A percentile compares a stretch with the other conserved stretches of the same genome.
These are phyloP conservation scores for Charanyca ferruginea DNA, from an alignment of 2,888 invertebrate species.

Conservation along the genomic window DNA sequence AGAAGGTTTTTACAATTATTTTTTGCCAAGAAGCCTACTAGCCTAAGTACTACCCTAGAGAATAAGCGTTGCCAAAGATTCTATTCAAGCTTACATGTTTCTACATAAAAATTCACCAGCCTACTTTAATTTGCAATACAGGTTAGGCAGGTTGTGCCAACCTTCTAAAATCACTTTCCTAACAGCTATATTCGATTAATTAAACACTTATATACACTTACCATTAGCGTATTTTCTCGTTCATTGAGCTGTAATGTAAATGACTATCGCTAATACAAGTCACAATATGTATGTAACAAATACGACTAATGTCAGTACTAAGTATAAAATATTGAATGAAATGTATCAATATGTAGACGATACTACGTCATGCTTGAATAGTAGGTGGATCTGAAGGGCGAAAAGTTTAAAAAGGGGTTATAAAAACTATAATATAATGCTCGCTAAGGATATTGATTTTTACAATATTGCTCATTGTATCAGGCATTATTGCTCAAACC, in stretches of 20 bases:
- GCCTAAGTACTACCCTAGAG: too few relatives aligned
- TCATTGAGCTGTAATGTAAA: conserved; percentile 46
- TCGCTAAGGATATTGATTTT: conserved; percentile 30
- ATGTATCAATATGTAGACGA: conserved; percentile 45
- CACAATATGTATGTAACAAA: conserved; percentile 47
- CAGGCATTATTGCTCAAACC: conserved; percentile 20
- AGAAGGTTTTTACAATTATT: too few relatives aligned
- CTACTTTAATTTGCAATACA: background rate
- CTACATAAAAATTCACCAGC: too few relatives aligned
- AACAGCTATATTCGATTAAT: conserved; percentile 25
- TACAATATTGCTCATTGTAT: conserved; percentile 18
- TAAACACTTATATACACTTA: conserved; percentile 51
- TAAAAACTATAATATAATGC: conserved; percentile 28
- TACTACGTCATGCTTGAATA: conserved; percentile 59
- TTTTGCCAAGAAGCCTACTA: too few relatives aligned
- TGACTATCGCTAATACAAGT: conserved; percentile 54
- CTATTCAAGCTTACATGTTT: too few relatives aligned
- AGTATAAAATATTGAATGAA: conserved; percentile 54
- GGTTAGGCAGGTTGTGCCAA: background rate
- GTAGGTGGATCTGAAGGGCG: conserved; percentile 44
- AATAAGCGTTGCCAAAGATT: too few relatives aligned
- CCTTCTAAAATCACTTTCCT: background rate
- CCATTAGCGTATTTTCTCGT: conserved; percentile 40
- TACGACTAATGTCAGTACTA: conserved; percentile 43
- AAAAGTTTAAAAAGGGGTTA: conserved; percentile 31